Conservation (phyloP, 92 coral and sea anemone species). For the Parazoanthus swiftii region DNA sequence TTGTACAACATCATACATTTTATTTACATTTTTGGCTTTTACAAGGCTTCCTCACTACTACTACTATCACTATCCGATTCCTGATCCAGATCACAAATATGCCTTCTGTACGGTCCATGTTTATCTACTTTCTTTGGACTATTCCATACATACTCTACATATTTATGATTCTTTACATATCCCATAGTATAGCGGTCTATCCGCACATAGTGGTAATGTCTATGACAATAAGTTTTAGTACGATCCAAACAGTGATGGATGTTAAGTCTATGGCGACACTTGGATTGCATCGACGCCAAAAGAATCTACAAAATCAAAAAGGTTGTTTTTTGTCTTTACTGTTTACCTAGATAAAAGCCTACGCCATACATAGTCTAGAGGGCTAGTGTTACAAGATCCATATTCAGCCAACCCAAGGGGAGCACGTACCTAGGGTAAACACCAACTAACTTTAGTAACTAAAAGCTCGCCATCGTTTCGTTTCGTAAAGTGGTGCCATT, state of each 20-base stretch:
- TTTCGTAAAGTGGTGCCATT: constrained; percentile 10
- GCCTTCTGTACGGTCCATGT: constrained; percentile 5
- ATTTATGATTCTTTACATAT: not conserved
- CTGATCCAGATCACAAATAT: not conserved
- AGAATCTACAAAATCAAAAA: no score
- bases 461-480: constrained; percentile 12
- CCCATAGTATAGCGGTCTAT: constrained; percentile 4
- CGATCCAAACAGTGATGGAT: constrained; percentile 3
- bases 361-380: no score
- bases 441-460: constrained; percentile 12
- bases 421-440: constrained; percentile 12
- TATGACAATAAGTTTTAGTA: not conserved
- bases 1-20: not conserved
- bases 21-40: not conserved
- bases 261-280: not conserved
- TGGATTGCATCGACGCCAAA: no score
- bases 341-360: no score
- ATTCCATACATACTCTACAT: constrained; percentile 9
- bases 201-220: not conserved
- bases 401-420: constrained; percentile 2
- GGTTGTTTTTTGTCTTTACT: no score
- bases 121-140: not conserved
- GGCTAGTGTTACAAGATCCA: no score
- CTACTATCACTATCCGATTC: constrained; percentile 6
- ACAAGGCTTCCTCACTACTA: not conserved